Evolutionary conservation across 2,888 invertebrate species (phyloP), one percentile per base, ranked within the genome.

Genomic region (Eucriotettix oculatus): DNA sequence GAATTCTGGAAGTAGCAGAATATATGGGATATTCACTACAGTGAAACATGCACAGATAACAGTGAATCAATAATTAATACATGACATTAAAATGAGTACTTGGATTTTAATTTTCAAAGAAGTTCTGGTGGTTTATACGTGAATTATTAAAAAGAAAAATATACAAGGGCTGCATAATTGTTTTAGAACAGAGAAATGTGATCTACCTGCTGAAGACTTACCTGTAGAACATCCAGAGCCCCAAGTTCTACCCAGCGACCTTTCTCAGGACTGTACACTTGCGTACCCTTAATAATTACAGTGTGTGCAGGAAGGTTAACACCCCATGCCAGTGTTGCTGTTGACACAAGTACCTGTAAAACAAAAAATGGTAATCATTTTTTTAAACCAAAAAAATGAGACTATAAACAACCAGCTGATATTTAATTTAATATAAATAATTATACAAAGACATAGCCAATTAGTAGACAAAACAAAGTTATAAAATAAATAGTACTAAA

Each of bases 231-330:
- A 75, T 99, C 99, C 41, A 99, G 76, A 2, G 98, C 97, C 9
- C 98, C 93, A 57, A 99, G 76, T 74, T 99, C 99, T 1, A 92
- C 90, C 99, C 99, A 99, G 60, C 96, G 81, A 0, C 99, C 99
- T 72, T 95, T 95, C 74, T 99, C 98, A 0, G 99, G 95, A 70
- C 90, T 96, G 75, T 99, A 99, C 60, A 99, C 90, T 73, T 98
- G 95, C 0, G 99, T 99, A 40, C 98, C 98, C 73, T 99, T 98
- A 67, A 94, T 91, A 64, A 96, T 94, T 57, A 99, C 99, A 0
- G 98, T 98, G 73, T 99, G 98, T 0, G 99, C 99, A 0, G 99
- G 99, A 55, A 99, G 80, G 76, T 99, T 99, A 42, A 99, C 99
- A 73, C 99, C 99, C 99, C 99, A 99, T 12, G 99, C 99, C 17